Evolutionary conservation across 2,888 invertebrate genomes (phyloP).

Genomic region (Coelopa pilipes): DNA sequence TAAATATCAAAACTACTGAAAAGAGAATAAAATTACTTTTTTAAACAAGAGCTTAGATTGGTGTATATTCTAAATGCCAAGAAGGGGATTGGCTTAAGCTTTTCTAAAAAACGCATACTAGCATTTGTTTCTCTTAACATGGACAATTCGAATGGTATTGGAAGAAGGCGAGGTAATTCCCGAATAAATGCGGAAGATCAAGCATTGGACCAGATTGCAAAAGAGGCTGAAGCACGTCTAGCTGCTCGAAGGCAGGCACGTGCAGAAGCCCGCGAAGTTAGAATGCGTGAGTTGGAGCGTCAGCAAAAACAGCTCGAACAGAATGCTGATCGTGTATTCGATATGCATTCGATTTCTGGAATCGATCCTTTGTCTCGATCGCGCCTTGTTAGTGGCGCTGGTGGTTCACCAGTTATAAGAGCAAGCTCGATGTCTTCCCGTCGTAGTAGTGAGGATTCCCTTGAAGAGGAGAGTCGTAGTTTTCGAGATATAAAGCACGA

Average conservation of each 20-base stretch:
- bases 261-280: conserved; percentile 96
- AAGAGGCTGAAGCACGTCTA: conserved; percentile 96
- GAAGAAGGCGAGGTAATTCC: conserved; percentile 82
- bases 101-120: too few species aligned
- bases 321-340: conserved; percentile 90
- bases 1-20: neutral
- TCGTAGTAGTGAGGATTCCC: conserved; percentile 91
- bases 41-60: neutral
- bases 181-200: conserved; percentile 95
- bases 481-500: conserved; percentile 71
- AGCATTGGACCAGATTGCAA: conserved; percentile 95
- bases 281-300: conserved; percentile 95
- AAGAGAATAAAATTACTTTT: neutral
- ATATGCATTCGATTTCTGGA: conserved; percentile 76
- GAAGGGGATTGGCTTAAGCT: too few species aligned
- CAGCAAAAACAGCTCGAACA: conserved; percentile 94
- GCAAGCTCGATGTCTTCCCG: conserved; percentile 75
- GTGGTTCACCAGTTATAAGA: conserved; percentile 51
- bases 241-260: conserved; percentile 95
- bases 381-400: conserved; percentile 48
- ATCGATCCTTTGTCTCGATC: conserved; percentile 65
- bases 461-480: conserved; percentile 82
- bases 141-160: conserved; percentile 67
- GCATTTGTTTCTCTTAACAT: conserved; percentile 49
- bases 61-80: too few species aligned